Evolutionary conservation across 2,113 vertebrate genomes (phyloP), one percentile per base, ranked within the genome.

Genomic region (Lepisosteus oculatus): DNA sequence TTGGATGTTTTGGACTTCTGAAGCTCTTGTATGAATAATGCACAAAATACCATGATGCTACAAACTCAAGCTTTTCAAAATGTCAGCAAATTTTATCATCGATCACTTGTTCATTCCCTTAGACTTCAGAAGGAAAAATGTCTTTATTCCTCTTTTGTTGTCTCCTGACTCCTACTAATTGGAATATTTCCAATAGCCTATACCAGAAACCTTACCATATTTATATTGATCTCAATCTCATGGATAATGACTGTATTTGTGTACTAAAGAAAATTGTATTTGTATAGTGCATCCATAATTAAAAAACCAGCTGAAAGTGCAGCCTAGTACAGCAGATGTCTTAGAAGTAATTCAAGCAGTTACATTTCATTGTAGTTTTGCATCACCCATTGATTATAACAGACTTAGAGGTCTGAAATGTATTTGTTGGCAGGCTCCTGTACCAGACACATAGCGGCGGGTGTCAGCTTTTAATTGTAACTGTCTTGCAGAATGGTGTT

Each of bases 391-490:
- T 74, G 83, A 89, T 77, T 76, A 7, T 56, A 45, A 83, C 81
- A 44, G 61, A 80, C 80, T 84, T 84, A 81, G 86, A 84, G 77
- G 71, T 83, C 85, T 88, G 86, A 89, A 87, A 90, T 86, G 81
- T 82, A 80, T 87, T 90, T 84, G 82, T 87, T 87, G 87, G 90
- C 90, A 90, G 88, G 84, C 83, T 80, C 82, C 85, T 82, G 83
- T 79, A 87, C 87, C 89, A 88, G 82, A 86, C 86, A 91, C 91
- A 83, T 86, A 85, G 80, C 83, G 83, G 86, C 78, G 88, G 90
- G 95, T 95, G 95, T 96, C 95, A 96, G 95, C 94, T 96, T 98
- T 98, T 98, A 98, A 99, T 98, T 98, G 97, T 96, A 95, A 96
- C 94, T 97, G 95, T 98, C 96, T 96, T 94, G 92, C 94, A 93